Base-by-base conservation (phyloP, 30 jellyfish, hydroid and myxozoan species). In the Sanderia malayensis region DNA sequence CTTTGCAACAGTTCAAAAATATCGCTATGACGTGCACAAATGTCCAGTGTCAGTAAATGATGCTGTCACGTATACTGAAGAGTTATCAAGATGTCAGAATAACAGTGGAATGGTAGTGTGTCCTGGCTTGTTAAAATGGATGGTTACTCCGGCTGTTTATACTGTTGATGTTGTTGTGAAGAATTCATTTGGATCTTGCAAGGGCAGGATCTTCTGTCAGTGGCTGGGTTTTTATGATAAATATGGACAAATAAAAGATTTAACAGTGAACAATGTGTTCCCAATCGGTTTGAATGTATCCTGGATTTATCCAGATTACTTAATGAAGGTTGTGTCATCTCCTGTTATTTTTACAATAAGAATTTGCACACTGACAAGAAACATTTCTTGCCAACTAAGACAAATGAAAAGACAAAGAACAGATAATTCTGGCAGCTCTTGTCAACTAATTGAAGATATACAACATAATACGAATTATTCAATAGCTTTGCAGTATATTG, bases 171-270 rank as follows among this genome's bases (percentile, higher is more conserved):
- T 53, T 0, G 44, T 26, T 10, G 55, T 6, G 7, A 76, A 29
- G 46, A 78, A 78, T 32, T 4, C 34, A 60, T 66, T 49, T 66
- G 89, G 89, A 21, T 10, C 26, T 21, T 78, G 89, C 44, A 21
- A 17, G 2, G 66, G 69, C 31, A 44, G 21, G 17, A 70, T 63
- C 0, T 34, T 46, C 24, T 78, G 89, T 79, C 57, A 52, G 29
- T n/a, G 15, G 44, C 45, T 46, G 18, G 58, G 68, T 11, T 19
- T 9, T 44, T 64, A 28, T 55, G 89, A 78, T 1, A 41, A 62
- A 9, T 64, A 46, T 66, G 89, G 89, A 13, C 28, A 26, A 21
- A 31, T 78, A 4, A 37, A 30, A 58, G 18, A 31, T n/a, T 26
- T 78, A 2, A 10, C 23, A 47, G 89, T 20, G 17, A 30, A 2